Evolutionary conservation across 2,888 invertebrate species (phyloP), one percentile per base, ranked within the genome.

Genomic region (Micropterix aruncella): DNA sequence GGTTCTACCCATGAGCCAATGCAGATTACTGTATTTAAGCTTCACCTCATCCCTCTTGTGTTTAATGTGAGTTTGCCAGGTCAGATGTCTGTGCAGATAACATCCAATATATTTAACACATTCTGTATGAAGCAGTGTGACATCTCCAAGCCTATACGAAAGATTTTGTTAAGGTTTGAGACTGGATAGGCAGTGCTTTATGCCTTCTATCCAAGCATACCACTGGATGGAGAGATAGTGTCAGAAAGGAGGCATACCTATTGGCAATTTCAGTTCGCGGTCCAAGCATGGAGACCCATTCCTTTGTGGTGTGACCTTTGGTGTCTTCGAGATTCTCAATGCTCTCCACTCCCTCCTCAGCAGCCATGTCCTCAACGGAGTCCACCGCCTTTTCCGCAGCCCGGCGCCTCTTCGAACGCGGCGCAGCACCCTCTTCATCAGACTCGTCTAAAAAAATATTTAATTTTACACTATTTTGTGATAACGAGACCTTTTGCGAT

Each of bases 261-360:
- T 97, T 95, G 46, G 89, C 84, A 52, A 99, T 95, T 71, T 99
- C 99, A 9, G 91, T 93, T 44, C 88, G 78, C 0, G 97, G 95
- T 1, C 92, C 96, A 52, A 94, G 68, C 88, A 95, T 91, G 44
- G 85, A 80, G 1, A 99, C 95, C 94, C 97, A 99, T 56, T 99
- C 96, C 55, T 90, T 86, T 2, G 91, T 86, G 0, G 88, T 77
- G 58, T 95, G 85, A 0, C 97, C 99, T 59, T 95, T 93, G 3
- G 94, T 95, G 56, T 99, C 97, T 61, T 97, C 97, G 19, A 99
- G 69, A 66, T 96, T 97, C 62, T 99, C 97, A 50, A 99, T 95
- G 44, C 94, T 91, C 66, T 97, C 96, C 39, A 93, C 82, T 0
- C 69, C 70, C 73, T 88, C 85, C 67, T 91, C 91, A 16, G 74